These are phyloP conservation scores for Trichechus manatus DNA, from an alignment of 2,113 vertebrate species.

Conservation along the genomic window DNA sequence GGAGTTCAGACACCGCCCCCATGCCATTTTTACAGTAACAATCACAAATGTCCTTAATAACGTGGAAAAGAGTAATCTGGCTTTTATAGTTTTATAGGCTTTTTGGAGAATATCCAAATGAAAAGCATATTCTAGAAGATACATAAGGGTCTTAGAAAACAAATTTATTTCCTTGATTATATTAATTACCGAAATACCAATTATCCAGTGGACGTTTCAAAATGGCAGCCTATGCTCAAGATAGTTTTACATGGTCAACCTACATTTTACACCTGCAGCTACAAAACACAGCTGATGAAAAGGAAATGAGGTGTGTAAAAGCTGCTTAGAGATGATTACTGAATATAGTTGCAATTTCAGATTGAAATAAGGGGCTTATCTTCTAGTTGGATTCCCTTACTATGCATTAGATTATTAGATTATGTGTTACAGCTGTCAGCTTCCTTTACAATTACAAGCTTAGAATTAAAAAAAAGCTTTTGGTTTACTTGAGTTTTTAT, in stretches of 20 bases:
- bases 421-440: constrained; percentile 30
- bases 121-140: neutral
- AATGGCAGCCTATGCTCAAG: neutral
- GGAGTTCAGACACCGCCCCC: no score
- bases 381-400: neutral
- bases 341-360: constrained; percentile 30
- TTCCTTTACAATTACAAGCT: neutral
- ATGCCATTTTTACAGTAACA: neutral
- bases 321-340: constrained; percentile 59
- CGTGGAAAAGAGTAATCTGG: neutral
- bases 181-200: constrained; percentile 23
- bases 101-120: constrained; percentile 31
- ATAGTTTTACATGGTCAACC: constrained; percentile 27
- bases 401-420: constrained; percentile 36
- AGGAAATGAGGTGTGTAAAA: constrained; percentile 55
- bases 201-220: neutral
- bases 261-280: constrained; percentile 46
- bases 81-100: neutral
- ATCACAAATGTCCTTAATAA: constrained; percentile 7
- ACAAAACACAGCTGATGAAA: constrained; percentile 53
- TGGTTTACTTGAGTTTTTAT: constrained; percentile 39
- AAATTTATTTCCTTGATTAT: neutral
- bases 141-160: neutral
- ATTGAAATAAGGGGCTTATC: constrained; percentile 25
- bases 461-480: neutral